Evolutionary conservation across 2,888 invertebrate genomes (phyloP).

Genomic region (Isotomurus palustris): DNA sequence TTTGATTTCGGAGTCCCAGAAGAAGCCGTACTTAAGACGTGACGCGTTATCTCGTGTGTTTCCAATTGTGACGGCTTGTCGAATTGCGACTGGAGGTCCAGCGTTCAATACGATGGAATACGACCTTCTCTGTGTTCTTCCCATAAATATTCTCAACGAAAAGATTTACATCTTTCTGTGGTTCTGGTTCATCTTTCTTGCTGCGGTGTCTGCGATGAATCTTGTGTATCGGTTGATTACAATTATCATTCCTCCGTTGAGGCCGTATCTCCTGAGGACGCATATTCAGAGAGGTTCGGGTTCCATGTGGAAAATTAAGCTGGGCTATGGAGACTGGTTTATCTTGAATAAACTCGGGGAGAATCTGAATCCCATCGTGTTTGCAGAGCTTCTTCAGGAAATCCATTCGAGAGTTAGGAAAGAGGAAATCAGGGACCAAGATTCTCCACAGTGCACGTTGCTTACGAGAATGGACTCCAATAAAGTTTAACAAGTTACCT

Average conservation of each 20-base stretch:
- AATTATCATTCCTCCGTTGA: constrained; percentile 24
- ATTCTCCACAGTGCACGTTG: no score
- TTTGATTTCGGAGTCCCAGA: constrained; percentile 23
- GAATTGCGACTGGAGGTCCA: constrained; percentile 27
- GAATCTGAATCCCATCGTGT: constrained; percentile 37
- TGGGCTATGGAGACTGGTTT: constrained; percentile 37
- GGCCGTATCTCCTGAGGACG: constrained; percentile 18
- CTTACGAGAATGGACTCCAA: no score
- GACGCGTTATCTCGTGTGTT: constrained; percentile 33
- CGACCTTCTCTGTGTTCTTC: constrained; percentile 27
- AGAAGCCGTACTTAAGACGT: constrained; percentile 27
- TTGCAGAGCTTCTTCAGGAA: constrained; percentile 32
- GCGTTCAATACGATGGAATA: constrained; percentile 34
- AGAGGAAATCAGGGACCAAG: no score
- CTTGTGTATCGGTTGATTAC: constrained; percentile 21
- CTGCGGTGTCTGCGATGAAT: constrained; percentile 17
- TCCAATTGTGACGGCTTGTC: constrained; percentile 33
- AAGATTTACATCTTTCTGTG: constrained; percentile 29
- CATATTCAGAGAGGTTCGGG: constrained; percentile 6
- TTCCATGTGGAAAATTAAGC: constrained; percentile 8
- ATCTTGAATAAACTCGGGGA: constrained; percentile 30
- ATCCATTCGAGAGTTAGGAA: constrained; percentile 5
- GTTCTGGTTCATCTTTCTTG: constrained; percentile 21
- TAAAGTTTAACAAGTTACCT: no score
- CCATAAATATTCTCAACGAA: constrained; percentile 23